Evolutionary conservation across 92 coral and sea anemone genomes (phyloP), one percentile per base, ranked within the genome.

Genomic region (Pocillopora grandis): DNA sequence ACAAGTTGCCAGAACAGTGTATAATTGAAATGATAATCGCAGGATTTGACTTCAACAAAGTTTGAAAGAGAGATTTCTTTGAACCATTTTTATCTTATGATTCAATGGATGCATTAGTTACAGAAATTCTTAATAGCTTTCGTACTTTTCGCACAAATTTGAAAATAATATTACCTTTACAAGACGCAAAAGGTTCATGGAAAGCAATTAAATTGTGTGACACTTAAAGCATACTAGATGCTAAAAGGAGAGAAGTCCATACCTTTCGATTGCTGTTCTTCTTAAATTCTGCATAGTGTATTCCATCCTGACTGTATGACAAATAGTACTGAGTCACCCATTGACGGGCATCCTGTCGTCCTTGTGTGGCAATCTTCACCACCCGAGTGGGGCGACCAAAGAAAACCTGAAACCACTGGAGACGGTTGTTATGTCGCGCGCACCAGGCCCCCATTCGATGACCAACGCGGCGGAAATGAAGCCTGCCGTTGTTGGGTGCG

Each of bases 271-370:
- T 60, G 18, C 89, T 74, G 70, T 87, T 79, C 58, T 88, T 76
- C 64, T 81, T 83, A 71, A 80, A 91, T 65, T 91, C 92, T 5
- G 89, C 70, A 80, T 68, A 91, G 12, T 87, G 88, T 33, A 86
- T 88, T 0, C 92, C 90, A 85, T 94, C 98, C 71, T 84, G 84
- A 76, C 95, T 92, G 87, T 81, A 92, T 18, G 90, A 75, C 88
- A 94, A 56, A 78, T 72, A 92, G 74, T 87, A 94, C 71, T 73
- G 63, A 23, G 90, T 94, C 56, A 92, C 95, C 93, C 92, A 86
- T 23, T 89, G 86, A 36, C 68, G 58, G 71, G 65, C 59, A 71
- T 81, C 85, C 13, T 83, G 83, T 64, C 90, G 82, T n/a, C 98
- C 98, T n/a, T 88, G 93, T 12, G 76, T 84, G 7, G 88, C 75